These are phyloP conservation scores for Psettodes erumei DNA, from an alignment of 2,113 vertebrate genomes.

Conservation along the genomic window DNA sequence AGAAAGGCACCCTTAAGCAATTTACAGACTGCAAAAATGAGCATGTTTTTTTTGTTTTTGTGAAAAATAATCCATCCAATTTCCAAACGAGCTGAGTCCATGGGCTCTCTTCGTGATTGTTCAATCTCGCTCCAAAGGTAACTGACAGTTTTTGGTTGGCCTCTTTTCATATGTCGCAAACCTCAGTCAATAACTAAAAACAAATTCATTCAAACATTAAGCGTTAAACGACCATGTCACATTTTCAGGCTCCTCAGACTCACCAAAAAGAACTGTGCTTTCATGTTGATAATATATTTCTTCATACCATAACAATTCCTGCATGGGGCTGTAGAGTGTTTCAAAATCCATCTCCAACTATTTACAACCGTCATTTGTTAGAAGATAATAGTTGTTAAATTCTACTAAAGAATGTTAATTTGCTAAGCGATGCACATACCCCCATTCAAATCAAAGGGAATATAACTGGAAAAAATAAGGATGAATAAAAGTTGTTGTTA, in stretches of 20 bases:
- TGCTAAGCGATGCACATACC: constrained; percentile 74
- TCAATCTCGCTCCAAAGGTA: constrained; percentile 8
- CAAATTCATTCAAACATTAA: constrained; percentile 40
- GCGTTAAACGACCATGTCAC: constrained; percentile 67
- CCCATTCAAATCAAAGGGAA: constrained; percentile 50
- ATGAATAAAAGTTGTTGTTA: constrained; percentile 38
- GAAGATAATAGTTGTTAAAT: constrained; percentile 77
- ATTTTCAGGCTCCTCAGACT: constrained; percentile 76
- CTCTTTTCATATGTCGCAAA: constrained; percentile 34
- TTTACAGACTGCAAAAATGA: constrained; percentile 58
- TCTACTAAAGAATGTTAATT: constrained; percentile 80
- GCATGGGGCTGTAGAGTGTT: constrained; percentile 67
- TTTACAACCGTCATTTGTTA: constrained; percentile 60
- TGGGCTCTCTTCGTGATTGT: constrained; percentile 14
- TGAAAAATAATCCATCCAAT: constrained; percentile 3
- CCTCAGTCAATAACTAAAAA: constrained; percentile 32
- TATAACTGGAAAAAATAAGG: constrained; percentile 37
- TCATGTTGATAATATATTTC: constrained; percentile 56
- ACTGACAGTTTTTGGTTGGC: constrained; percentile 7
- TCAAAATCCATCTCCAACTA: constrained; percentile 33
- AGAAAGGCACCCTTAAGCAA: constrained; percentile 86
- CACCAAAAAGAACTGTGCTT: constrained; percentile 84
- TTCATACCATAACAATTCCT: constrained; percentile 31
- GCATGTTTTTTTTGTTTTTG: constrained; percentile 15
- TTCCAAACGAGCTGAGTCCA: neutral